Evolutionary conservation across 2,113 vertebrate species (phyloP), one percentile per base, ranked within the genome.

Genomic region (Thunnus maccoyii): DNA sequence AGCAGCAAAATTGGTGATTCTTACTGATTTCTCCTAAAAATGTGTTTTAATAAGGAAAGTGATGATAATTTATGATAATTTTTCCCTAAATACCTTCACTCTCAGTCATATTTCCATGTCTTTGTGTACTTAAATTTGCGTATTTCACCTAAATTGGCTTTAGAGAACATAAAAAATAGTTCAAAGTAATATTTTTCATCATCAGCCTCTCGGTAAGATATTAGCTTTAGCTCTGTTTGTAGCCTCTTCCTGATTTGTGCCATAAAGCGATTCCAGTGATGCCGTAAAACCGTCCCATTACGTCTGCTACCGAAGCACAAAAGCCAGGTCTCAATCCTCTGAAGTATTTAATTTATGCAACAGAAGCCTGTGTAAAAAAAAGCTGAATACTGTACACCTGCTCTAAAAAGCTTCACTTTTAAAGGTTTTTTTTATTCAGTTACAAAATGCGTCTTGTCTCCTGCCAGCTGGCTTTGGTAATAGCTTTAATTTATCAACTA

Each of bases 401-500:
- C 62, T 72, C 16, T 66, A 20, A 9, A 27, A 63, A 54, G 41
- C 56, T 18, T 77, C 44, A 32, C 32, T 41, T 62, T 55, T 32
- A 32, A 54, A 65, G 4, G 62, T 27, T 74, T 65, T 30, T 30
- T 30, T 30, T n/a, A 71, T 54, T 66, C 44, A 50, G 57, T 62
- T 64, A 63, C 14, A 76, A 68, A 72, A 41, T 20, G 52, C 36
- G 22, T 25, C n/a, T 76, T 16, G 20, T 65, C 10, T 55, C 22
- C 46, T 30, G 75, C 67, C 81, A 82, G 72, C 78, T 82, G 81
- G 70, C 82, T 71, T 79, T 47, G 16, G 61, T 66, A 86, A 64
- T 60, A 18, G 63, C 77, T 66, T 76, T 65, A 70, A 84, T 88
- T 70, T 22, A 84, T 84, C 80, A 82, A 7, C 62, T 27, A 22